Evolutionary conservation across 64 coral and sea anemone genomes (phyloP).

Genomic region (Stichodactyla mertensii): DNA sequence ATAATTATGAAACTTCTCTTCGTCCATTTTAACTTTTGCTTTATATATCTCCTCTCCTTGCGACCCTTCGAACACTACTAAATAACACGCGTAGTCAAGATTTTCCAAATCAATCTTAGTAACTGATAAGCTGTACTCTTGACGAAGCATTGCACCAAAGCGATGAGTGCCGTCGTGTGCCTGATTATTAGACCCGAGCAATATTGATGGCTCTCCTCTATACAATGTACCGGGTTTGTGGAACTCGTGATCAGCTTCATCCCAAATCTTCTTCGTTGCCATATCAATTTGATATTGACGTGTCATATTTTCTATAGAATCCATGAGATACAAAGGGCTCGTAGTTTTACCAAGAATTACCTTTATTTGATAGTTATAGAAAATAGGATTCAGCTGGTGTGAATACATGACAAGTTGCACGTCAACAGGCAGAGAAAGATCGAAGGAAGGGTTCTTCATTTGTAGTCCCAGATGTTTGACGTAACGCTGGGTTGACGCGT

Average conservation of each 20-base stretch:
- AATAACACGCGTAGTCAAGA: not conserved
- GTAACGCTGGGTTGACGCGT: slow-evolving; percentile 27
- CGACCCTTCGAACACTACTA: not conserved
- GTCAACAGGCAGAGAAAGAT: not conserved
- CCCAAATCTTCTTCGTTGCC: slow-evolving; percentile 11
- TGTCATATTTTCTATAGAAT: not conserved
- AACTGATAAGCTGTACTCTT: not conserved
- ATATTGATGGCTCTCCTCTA: slow-evolving; percentile 5
- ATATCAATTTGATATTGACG: not conserved
- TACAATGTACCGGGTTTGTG: slow-evolving; percentile 24
- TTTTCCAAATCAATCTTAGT: not conserved
- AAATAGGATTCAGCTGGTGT: slow-evolving; percentile 25
- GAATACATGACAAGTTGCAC: slow-evolving; percentile 28
- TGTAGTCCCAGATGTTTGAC: slow-evolving; percentile 45
- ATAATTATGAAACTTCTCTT: not conserved
- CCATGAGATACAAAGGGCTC: not conserved
- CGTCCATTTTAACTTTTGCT: not conserved
- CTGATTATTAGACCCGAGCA: not conserved
- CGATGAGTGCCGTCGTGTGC: not conserved
- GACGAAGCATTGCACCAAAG: not conserved
- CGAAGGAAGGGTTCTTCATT: slow-evolving; percentile 8
- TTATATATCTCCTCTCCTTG: slow-evolving; percentile 9
- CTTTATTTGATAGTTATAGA: slow-evolving; percentile 20
- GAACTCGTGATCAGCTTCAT: slow-evolving; percentile 19
- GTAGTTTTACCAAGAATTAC: slow-evolving; percentile 24